phyloP scores from a whole-genome alignment of 2,888 invertebrate species.

The Ochropleura leucogaster region DNA sequence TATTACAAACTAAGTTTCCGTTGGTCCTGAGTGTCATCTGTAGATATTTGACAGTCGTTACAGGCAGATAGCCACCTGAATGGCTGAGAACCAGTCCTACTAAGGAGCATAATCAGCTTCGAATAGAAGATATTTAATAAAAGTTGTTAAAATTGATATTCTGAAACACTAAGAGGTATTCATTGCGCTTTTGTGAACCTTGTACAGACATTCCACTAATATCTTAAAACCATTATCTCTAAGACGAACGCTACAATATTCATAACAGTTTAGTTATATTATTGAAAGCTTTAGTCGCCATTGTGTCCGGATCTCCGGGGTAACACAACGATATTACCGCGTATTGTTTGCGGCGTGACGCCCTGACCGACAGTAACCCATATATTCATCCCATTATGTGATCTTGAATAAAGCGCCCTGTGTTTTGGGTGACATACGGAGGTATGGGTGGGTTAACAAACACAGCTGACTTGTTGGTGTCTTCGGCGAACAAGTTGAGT shows the following conservation, averaged over 20 bases:
- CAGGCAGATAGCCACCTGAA: too few species aligned
- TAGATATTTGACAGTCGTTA: too few species aligned
- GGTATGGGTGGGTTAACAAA: background rate
- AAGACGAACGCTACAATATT: constrained; percentile 45
- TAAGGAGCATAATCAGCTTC: too few species aligned
- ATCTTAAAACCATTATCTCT: constrained; percentile 30
- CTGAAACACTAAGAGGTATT: background rate
- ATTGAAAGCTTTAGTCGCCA: constrained; percentile 71
- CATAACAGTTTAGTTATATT: constrained; percentile 60
- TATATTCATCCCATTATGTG: constrained; percentile 87
- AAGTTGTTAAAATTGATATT: background rate
- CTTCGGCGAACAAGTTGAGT: too few species aligned
- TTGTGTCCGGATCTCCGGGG: constrained; percentile 78
- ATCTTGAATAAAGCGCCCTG: constrained; percentile 82
- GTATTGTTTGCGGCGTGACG: constrained; percentile 82
- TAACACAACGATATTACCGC: constrained; percentile 76
- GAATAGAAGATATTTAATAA: too few species aligned
- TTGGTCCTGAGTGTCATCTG: too few species aligned
- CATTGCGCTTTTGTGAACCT: background rate
- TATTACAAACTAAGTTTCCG: too few species aligned
- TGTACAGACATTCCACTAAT: background rate
- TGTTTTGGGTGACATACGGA: constrained; percentile 70
- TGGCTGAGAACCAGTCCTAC: too few species aligned
- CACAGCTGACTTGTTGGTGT: background rate
- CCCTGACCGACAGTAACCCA: constrained; percentile 87